phyloP scores from a whole-genome alignment of 2,888 invertebrate genomes.

The Shargacucullia verbasci region DNA sequence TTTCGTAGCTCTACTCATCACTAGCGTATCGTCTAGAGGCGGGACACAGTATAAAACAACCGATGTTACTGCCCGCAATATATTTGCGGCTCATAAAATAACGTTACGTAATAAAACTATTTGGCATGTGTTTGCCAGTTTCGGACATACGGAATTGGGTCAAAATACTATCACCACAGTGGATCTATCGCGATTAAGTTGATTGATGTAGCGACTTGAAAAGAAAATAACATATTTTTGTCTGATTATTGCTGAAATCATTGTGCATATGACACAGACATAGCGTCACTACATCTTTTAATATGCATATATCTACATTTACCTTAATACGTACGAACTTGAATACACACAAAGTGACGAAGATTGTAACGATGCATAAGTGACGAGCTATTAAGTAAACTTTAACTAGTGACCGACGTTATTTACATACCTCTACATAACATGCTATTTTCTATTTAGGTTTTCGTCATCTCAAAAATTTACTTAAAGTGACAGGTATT shows the following conservation, averaged over 20 bases:
- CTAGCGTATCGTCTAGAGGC: slow-evolving; percentile 3
- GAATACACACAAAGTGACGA: neutral
- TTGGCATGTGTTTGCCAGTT: slow-evolving; percentile 14
- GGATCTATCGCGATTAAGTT: too few species aligned
- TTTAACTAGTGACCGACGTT: neutral
- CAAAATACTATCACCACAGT: too few species aligned
- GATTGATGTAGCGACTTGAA: too few species aligned
- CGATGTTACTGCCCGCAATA: slow-evolving; percentile 4
- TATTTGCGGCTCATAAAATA: slow-evolving; percentile 9
- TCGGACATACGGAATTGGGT: slow-evolving; percentile 5
- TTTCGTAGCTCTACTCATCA: slow-evolving; percentile 2
- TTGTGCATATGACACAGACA: too few species aligned
- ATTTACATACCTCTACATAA: neutral
- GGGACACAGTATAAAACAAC: slow-evolving; percentile 7
- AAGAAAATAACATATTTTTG: too few species aligned
- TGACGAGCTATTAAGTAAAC: neutral
- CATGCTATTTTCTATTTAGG: neutral
- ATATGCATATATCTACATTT: neutral
- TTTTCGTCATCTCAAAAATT: neutral
- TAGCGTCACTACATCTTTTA: too few species aligned
- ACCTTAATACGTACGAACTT: too few species aligned
- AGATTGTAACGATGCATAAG: neutral
- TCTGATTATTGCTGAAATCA: too few species aligned
- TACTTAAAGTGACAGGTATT: neutral
- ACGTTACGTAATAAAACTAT: slow-evolving; percentile 18